These are phyloP conservation scores for Brachionus koreanus DNA, from an alignment of 1,140 invertebrate species.

Conservation along the genomic window DNA sequence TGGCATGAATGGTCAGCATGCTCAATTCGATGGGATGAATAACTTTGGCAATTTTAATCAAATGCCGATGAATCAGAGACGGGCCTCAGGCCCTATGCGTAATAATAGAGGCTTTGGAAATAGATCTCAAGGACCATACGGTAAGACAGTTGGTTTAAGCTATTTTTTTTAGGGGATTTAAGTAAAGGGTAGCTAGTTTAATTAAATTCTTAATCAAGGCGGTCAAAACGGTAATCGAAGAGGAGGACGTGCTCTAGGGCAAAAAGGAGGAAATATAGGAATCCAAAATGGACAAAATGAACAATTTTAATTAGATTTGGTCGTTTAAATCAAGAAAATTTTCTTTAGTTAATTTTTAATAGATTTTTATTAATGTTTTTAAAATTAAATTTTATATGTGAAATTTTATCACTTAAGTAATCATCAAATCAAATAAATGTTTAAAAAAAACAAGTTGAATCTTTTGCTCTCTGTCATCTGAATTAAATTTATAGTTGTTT, in stretches of 20 bases:
- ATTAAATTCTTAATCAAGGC: not conserved
- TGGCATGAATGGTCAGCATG: not conserved
- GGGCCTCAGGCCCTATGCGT: not conserved
- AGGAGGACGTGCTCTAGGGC: not conserved
- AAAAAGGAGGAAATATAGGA: not conserved
- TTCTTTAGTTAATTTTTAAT: not conserved
- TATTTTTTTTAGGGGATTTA: not conserved
- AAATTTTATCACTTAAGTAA: not conserved
- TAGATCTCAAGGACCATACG: constrained; percentile 17
- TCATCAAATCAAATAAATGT: not conserved
- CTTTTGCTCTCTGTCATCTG: not conserved
- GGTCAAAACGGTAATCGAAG: not conserved
- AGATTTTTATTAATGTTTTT: not conserved
- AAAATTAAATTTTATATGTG: not conserved
- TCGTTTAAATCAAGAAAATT: not conserved
- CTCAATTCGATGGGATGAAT: not conserved
- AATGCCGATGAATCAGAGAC: not conserved
- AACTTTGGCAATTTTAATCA: not conserved
- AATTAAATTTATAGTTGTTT: not conserved
- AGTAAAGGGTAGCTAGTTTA: not conserved
- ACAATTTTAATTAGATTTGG: not conserved
- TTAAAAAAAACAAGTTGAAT: not conserved
- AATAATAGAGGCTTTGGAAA: not conserved
- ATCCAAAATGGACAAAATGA: not conserved
- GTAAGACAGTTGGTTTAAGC: not conserved